Conservation (phyloP, 2,797 vertebrate genomes). For the Coendou prehensilis region DNA sequence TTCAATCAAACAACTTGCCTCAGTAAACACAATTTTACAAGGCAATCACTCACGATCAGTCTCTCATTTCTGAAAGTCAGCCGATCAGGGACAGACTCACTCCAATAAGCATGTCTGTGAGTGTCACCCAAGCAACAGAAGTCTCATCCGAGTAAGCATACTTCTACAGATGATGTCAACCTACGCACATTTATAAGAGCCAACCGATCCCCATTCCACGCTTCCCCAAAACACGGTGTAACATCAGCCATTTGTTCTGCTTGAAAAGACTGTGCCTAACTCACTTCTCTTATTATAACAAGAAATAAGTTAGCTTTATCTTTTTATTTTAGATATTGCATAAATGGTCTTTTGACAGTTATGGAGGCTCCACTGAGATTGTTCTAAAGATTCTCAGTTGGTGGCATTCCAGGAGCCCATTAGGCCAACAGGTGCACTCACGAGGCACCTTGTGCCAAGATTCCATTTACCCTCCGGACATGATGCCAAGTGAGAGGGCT, state of each 20-base stretch:
- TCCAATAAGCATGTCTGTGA: background rate
- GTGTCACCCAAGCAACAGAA: background rate
- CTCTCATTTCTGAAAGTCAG: constrained; percentile 41
- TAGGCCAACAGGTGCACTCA: background rate
- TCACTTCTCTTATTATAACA: background rate
- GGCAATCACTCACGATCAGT: background rate
- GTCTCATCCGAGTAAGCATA: background rate
- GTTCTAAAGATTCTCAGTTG: constrained; percentile 24
- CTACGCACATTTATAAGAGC: background rate
- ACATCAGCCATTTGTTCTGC: background rate
- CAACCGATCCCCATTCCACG: background rate
- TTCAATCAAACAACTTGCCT: background rate
- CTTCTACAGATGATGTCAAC: background rate
- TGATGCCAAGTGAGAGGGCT: background rate
- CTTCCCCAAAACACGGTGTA: background rate
- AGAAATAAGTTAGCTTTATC: constrained; percentile 32
- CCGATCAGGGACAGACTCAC: background rate
- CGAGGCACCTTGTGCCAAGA: background rate
- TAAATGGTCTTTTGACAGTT: constrained; percentile 27
- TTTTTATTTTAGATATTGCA: constrained; percentile 52
- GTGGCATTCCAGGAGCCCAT: background rate
- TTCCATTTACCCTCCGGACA: constrained; percentile 9
- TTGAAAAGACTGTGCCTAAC: background rate
- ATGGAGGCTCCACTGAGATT: background rate
- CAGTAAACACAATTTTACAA: constrained; percentile 24